Percentiles rank a stretch among this genome's conserved stretches.
These are phyloP conservation scores for Alitta virens DNA, from an alignment of 2,888 invertebrate species.

Conservation along the genomic window DNA sequence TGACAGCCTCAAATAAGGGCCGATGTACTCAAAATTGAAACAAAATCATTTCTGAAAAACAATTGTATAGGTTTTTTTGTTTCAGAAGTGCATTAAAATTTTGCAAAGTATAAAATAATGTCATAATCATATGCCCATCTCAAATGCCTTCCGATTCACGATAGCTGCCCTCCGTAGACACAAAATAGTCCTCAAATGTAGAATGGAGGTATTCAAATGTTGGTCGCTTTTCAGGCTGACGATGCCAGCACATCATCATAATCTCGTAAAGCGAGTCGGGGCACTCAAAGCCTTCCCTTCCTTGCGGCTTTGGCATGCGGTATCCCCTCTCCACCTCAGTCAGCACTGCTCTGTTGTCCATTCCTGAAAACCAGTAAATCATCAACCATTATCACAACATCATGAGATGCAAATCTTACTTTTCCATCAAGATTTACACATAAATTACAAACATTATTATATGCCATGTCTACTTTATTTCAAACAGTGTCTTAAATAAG, in stretches of 20 bases:
- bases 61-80: too few species aligned
- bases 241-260: slow-evolving; percentile 65
- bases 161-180: slow-evolving; percentile 53
- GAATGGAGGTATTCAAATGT: slow-evolving; percentile 81
- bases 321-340: slow-evolving; percentile 81
- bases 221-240: slow-evolving; percentile 86
- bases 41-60: too few species aligned
- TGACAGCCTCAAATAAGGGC: too few species aligned
- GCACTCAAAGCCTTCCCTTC: slow-evolving; percentile 60
- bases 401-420: too few species aligned
- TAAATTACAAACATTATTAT: too few species aligned
- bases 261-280: slow-evolving; percentile 84
- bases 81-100: too few species aligned
- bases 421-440: too few species aligned
- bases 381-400: too few species aligned
- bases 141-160: slow-evolving; percentile 11
- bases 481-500: too few species aligned
- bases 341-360: slow-evolving; percentile 15
- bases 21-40: too few species aligned
- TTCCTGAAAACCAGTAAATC: slow-evolving; percentile 12
- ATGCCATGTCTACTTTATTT: too few species aligned
- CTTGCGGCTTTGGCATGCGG: slow-evolving; percentile 87
- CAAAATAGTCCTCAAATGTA: slow-evolving; percentile 52
- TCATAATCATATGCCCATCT: neutral
- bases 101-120: too few species aligned